phyloP scores from a whole-genome alignment of 2,113 vertebrate species.

The Polypterus bichir region DNA sequence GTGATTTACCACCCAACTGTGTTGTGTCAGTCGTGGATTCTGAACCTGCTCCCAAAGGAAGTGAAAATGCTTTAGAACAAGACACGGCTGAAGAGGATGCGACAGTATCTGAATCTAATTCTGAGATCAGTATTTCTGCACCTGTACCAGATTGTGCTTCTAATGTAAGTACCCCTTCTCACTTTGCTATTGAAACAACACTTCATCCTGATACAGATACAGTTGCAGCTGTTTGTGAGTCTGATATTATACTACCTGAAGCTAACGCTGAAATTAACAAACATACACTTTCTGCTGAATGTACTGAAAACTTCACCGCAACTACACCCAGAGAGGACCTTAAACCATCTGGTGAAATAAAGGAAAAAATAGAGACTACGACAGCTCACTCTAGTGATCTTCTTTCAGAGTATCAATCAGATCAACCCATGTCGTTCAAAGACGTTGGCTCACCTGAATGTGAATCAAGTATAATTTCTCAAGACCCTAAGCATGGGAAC shows the following conservation, averaged over 20 bases:
- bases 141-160: not conserved
- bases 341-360: not conserved
- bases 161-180: not conserved
- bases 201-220: not conserved
- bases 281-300: too few species aligned
- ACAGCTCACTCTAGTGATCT: not conserved
- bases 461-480: too few species aligned
- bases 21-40: not conserved
- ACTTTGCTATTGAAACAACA: too few species aligned
- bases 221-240: not conserved
- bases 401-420: too few species aligned
- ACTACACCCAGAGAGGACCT: too few species aligned
- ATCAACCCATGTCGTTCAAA: too few species aligned
- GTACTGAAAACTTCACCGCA: too few species aligned
- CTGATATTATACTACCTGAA: too few species aligned
- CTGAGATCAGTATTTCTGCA: not conserved
- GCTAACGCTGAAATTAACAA: too few species aligned
- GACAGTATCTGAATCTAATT: not conserved
- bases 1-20: too few species aligned
- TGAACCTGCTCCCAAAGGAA: not conserved
- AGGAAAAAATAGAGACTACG: not conserved
- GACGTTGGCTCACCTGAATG: too few species aligned
- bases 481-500: too few species aligned
- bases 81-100: not conserved
- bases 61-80: slow-evolving; percentile 15